Percentiles rank a stretch among this genome's conserved stretches.
These are phyloP conservation scores for Phocoena phocoena DNA, from an alignment of 2,113 vertebrate genomes.

Conservation along the genomic window DNA sequence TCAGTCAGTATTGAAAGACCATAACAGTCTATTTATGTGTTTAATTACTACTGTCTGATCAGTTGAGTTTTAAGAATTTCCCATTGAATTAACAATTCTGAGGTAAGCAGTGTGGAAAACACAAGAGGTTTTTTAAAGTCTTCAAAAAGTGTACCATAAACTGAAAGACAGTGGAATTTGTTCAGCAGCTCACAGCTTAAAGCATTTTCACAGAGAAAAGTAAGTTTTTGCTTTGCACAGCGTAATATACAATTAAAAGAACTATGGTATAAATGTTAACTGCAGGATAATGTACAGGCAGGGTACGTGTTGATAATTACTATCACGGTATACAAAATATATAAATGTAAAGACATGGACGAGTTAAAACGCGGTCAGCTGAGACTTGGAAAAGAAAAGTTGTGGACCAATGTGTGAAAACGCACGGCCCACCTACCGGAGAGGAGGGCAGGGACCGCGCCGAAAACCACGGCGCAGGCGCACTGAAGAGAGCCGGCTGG, in stretches of 20 bases:
- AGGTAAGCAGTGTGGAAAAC: background rate
- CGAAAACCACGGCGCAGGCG: background rate
- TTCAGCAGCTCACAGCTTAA: background rate
- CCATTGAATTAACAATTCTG: background rate
- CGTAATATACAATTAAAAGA: background rate
- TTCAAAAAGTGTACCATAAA: background rate
- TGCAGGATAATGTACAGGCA: background rate
- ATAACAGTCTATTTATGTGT: background rate
- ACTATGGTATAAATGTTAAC: background rate
- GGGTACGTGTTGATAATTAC: background rate
- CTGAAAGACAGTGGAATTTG: background rate
- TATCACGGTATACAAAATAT: background rate
- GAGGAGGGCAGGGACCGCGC: too few species aligned
- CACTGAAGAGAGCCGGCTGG: background rate
- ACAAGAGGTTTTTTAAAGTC: background rate
- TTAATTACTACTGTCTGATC: background rate
- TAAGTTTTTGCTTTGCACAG: background rate
- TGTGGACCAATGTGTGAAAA: too few species aligned
- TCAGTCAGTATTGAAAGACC: background rate
- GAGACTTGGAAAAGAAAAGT: background rate
- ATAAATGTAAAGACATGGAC: background rate
- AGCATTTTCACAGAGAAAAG: background rate
- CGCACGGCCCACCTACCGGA: background rate
- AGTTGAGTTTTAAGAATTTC: background rate
- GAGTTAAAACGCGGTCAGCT: background rate